phyloP scores from a whole-genome alignment of 37 sponge, comb jelly and placozoan genomes.

The Mnemiopsis leidyi region DNA sequence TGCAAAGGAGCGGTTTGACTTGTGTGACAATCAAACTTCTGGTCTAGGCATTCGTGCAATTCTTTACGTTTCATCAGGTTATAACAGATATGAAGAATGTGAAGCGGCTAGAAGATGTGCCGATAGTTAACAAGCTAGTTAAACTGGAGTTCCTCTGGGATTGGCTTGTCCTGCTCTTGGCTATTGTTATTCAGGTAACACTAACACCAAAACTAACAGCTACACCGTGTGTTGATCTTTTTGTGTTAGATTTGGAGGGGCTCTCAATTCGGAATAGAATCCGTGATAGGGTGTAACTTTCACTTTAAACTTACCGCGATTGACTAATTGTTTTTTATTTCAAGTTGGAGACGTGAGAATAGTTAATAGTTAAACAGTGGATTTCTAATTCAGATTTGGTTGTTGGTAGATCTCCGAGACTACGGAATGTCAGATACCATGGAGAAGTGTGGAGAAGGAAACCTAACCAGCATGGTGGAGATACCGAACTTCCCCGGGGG shows the following conservation, averaged over 20 bases:
- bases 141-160: neutral
- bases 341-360: no score
- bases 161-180: neutral
- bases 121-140: neutral
- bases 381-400: neutral
- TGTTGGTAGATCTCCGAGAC: constrained; percentile 1
- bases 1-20: no score
- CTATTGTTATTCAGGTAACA: neutral
- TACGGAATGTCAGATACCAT: neutral
- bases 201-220: no score
- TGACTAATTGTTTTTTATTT: no score
- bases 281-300: no score
- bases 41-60: no score
- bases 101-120: neutral
- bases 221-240: no score
- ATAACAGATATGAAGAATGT: neutral
- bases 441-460: neutral
- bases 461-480: neutral
- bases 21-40: no score
- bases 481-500: neutral
- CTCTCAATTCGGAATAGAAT: no score
- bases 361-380: no score
- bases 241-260: no score
- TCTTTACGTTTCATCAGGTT: neutral
- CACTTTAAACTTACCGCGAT: no score